Evolutionary conservation across 2,888 invertebrate genomes (phyloP).

Genomic region (Orchesellides sinensis): DNA sequence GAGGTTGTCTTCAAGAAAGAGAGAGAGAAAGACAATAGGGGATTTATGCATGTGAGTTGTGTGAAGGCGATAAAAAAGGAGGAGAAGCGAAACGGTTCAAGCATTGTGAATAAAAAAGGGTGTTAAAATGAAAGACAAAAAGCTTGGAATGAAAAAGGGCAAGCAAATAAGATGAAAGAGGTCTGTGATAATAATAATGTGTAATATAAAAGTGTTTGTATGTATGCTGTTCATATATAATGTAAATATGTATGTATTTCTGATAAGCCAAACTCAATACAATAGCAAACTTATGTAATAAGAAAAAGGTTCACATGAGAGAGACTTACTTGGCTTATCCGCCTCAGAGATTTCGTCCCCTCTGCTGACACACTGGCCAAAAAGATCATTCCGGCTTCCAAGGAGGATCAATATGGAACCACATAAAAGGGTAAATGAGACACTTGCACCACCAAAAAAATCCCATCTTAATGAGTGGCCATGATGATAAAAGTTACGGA

Average conservation of each 20-base stretch:
- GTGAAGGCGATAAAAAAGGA: slow-evolving; percentile 50
- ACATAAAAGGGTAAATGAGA: slow-evolving; percentile 68
- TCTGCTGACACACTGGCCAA: slow-evolving; percentile 68
- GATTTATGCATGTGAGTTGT: slow-evolving; percentile 62
- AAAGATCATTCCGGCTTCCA: slow-evolving; percentile 66
- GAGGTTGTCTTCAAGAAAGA: slow-evolving; percentile 49
- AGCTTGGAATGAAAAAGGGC: slow-evolving; percentile 5
- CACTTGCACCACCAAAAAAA: slow-evolving; percentile 67
- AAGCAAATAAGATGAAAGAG: slow-evolving; percentile 2
- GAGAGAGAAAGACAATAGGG: slow-evolving; percentile 45
- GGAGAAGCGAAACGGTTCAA: slow-evolving; percentile 4
- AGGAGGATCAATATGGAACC: slow-evolving; percentile 66
- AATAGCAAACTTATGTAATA: neutral
- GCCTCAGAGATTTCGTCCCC: slow-evolving; percentile 72
- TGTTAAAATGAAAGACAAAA: slow-evolving; percentile 45
- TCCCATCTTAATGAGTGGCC: slow-evolving; percentile 63
- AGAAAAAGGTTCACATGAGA: neutral
- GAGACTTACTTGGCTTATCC: slow-evolving; percentile 73
- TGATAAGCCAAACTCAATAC: slow-evolving; percentile 48
- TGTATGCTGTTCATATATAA: neutral
- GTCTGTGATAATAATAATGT: neutral
- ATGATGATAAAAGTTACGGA: slow-evolving; percentile 62
- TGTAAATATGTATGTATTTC: too few relatives aligned
- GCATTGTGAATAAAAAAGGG: slow-evolving; percentile 8
- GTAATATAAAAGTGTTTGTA: neutral